Evolutionary conservation across 2,888 invertebrate genomes (phyloP), one percentile per base, ranked within the genome.

Genomic region (Anoncus sp.): DNA sequence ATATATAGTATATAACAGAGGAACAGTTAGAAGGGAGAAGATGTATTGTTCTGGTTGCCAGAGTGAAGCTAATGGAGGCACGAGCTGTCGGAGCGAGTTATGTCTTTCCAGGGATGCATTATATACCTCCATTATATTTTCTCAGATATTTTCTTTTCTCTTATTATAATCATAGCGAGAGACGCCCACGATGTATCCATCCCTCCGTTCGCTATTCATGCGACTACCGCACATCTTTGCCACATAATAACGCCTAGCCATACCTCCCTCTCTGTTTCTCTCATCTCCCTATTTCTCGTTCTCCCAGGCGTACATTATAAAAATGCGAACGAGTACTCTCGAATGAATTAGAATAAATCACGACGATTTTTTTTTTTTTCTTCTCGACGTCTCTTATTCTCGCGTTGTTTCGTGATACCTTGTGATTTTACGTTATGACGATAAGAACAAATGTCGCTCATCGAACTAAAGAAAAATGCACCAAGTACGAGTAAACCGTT

Each of bases 31-130:
- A 76, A 73, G 72, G 62, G 81, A 86, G 81, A 86, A 86, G 86
- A 87, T 81, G 85, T 88, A 87, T 88, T 86, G 87, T 88, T 88
- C 85, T 51, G 65, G 27, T 85, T 87, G 82, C 83, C 74, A n/a
- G 83, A 78, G 79, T 75, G 79, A 83, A 83, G 85, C 85, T 87
- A 88, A 89, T 88, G 86, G 87, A 88, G 80, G 83, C 83, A 24
- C 38, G 79, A 83, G 84, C 82, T 87, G 87, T 87, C 87, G 84
- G 85, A 78, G 80, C 83, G 80, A 87, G 85, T 87, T 86, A 87
- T 86, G 83, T 86, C 83, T 84, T 84, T 82, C 65, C 77, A 75
- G 81, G 82, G 84, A 85, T 86, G 81, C 83, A 82, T 85, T 82
- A 79, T 81, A 72, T 67, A 72, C 65, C 51, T 59, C 75, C 75